Evolutionary conservation across 2,797 vertebrate genomes (phyloP).

Genomic region (Chloroceryle inda): DNA sequence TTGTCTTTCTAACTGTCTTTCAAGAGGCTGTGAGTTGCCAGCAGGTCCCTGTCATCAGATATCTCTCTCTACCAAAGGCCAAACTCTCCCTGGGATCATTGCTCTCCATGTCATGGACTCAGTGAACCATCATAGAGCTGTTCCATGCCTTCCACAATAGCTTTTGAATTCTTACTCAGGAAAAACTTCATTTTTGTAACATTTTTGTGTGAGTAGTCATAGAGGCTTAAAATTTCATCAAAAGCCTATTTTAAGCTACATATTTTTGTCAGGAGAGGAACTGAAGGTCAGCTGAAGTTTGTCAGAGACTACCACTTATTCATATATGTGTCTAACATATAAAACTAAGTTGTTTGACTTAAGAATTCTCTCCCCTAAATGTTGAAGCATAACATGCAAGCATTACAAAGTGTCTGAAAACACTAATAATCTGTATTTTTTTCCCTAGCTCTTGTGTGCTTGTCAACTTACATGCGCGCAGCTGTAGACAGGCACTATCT

Average conservation of each 20-base stretch:
- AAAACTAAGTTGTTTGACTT: neutral
- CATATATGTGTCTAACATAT: neutral
- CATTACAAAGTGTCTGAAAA: neutral
- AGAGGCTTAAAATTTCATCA: neutral
- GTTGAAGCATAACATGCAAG: neutral
- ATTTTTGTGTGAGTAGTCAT: neutral
- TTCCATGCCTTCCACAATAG: neutral
- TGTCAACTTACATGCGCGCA: slow-evolving; percentile 84
- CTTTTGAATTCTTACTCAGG: neutral
- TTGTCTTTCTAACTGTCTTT: neutral
- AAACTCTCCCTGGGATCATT: neutral
- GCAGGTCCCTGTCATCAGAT: neutral
- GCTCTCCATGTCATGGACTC: neutral
- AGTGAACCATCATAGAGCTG: neutral
- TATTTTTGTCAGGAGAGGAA: neutral
- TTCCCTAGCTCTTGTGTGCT: slow-evolving; percentile 83
- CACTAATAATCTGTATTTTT: neutral
- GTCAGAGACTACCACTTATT: neutral
- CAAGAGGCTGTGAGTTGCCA: neutral
- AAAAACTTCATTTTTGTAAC: neutral
- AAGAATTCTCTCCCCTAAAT: neutral
- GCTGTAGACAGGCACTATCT: slow-evolving; percentile 81
- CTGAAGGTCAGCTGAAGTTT: neutral
- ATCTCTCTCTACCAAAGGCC: neutral
- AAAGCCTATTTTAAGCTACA: neutral